These are phyloP conservation scores for Acanthurus tractus DNA, from an alignment of 2,797 vertebrate species.

Conservation along the genomic window DNA sequence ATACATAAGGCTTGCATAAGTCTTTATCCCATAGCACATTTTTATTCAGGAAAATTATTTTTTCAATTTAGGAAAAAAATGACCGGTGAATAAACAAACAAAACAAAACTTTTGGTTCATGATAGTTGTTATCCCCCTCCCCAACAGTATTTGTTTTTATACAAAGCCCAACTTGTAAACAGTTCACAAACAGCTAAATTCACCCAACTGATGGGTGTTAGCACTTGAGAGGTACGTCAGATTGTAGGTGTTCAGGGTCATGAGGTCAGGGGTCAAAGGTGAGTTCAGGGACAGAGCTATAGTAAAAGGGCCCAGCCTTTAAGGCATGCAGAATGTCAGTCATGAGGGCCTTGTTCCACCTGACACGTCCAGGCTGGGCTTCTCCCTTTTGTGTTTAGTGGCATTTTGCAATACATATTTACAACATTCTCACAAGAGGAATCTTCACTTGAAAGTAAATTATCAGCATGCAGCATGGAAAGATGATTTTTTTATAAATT, in stretches of 20 bases:
- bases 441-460: background rate
- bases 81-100: background rate
- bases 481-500: background rate
- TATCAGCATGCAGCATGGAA: too few relatives aligned
- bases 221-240: background rate
- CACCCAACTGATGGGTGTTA: background rate
- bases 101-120: background rate
- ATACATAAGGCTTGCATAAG: background rate
- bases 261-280: slow-evolving; percentile 42
- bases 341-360: slow-evolving; percentile 35
- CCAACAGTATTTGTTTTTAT: background rate
- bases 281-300: slow-evolving; percentile 39
- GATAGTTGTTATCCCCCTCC: background rate
- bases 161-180: slow-evolving; percentile 2
- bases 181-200: background rate
- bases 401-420: slow-evolving; percentile 8
- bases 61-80: background rate
- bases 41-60: background rate
- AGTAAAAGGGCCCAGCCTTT: slow-evolving; percentile 14
- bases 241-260: slow-evolving; percentile 25
- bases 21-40: background rate
- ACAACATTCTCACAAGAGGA: slow-evolving; percentile 6
- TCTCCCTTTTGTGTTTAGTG: slow-evolving; percentile 12
- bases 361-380: slow-evolving; percentile 19
- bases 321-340: slow-evolving; percentile 45